Percentiles rank a stretch among this genome's conserved stretches.
Conservation (phyloP, 2,797 vertebrate genomes). For the Todus mexicanus region DNA sequence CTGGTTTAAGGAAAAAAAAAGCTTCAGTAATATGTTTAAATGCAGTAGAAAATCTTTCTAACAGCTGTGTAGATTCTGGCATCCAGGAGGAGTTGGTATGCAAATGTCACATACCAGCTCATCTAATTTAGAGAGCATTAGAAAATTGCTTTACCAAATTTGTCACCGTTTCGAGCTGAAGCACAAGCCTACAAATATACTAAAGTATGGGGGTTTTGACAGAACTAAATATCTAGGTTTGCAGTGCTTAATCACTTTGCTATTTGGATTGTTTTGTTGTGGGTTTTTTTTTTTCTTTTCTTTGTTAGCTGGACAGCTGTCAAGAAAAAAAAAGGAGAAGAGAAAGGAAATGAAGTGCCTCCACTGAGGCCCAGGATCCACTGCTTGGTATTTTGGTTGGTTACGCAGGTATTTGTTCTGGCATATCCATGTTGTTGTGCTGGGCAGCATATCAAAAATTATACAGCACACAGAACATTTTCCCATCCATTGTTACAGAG, state of each 20-base stretch:
- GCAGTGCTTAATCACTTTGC: background rate
- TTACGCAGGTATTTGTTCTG: constrained; percentile 54
- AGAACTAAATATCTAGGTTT: background rate
- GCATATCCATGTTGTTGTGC: constrained; percentile 23
- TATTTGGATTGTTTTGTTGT: too few relatives aligned
- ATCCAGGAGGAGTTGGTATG: background rate
- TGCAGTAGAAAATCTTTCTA: constrained; percentile 7
- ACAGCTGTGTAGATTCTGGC: background rate
- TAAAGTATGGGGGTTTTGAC: background rate
- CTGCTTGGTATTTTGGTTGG: constrained; percentile 20
- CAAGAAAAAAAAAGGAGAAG: constrained; percentile 8
- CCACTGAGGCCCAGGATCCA: background rate
- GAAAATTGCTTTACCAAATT: background rate
- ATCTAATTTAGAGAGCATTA: background rate
- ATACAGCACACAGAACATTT: constrained; percentile 18
- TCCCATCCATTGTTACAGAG: constrained; percentile 51
- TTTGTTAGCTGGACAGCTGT: background rate
- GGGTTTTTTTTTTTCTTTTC: background rate
- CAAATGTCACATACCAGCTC: background rate
- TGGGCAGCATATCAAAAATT: constrained; percentile 51
- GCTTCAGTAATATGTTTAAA: background rate
- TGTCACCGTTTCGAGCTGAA: background rate
- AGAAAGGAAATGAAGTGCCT: constrained; percentile 51
- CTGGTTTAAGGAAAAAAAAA: background rate
- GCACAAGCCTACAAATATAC: background rate